Percentiles rank a stretch among this genome's conserved stretches.
Evolutionary conservation across 2,797 vertebrate species (phyloP).

Genomic region (Hoplostethus atlanticus): DNA sequence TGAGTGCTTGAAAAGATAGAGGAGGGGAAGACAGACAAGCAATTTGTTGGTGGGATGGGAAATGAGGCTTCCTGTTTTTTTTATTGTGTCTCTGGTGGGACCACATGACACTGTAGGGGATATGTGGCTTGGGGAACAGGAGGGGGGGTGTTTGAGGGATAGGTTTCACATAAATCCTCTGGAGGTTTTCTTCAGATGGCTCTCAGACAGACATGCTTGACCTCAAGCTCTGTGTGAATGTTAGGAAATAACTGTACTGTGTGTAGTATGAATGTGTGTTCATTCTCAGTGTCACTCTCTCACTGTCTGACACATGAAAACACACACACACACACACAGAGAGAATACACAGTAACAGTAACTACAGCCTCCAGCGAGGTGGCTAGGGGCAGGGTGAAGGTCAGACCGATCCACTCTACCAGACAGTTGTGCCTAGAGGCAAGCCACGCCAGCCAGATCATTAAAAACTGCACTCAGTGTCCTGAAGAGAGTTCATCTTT

Average conservation of each 20-base stretch:
- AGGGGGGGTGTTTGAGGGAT: conserved; percentile 49
- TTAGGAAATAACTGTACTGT: neutral
- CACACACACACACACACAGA: conserved; percentile 24
- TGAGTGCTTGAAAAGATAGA: conserved; percentile 64
- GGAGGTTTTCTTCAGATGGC: conserved; percentile 43
- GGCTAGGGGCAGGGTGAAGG: conserved; percentile 40
- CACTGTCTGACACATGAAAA: neutral
- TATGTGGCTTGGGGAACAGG: conserved; percentile 45
- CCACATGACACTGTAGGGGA: conserved; percentile 64
- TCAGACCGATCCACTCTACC: conserved; percentile 50
- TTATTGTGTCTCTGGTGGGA: conserved; percentile 67
- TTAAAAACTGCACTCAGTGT: conserved; percentile 48
- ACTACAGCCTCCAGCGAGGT: conserved; percentile 31
- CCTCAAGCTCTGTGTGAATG: neutral
- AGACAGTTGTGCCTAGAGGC: conserved; percentile 29
- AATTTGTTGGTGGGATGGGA: conserved; percentile 78
- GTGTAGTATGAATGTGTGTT: neutral
- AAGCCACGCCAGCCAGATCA: conserved; percentile 54
- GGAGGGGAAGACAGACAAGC: conserved; percentile 51
- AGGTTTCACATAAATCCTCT: conserved; percentile 56
- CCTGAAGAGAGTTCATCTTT: conserved; percentile 49
- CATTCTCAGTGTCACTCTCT: neutral
- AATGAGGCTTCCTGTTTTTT: conserved; percentile 82
- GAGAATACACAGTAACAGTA: neutral
- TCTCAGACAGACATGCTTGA: neutral